Base-by-base conservation (phyloP, 2,113 vertebrate genomes). In the Channa argus region DNA sequence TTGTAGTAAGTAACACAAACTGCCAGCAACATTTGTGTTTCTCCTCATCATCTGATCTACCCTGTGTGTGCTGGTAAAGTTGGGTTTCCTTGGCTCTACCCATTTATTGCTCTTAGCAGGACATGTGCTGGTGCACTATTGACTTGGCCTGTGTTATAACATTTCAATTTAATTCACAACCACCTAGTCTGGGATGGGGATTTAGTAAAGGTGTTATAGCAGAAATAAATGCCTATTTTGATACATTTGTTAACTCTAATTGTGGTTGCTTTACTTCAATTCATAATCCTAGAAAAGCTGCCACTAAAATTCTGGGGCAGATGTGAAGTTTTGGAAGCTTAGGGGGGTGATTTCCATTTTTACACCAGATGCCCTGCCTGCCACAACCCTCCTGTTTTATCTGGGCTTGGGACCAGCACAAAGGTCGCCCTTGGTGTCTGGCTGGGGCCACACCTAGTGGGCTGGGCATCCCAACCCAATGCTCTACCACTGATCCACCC, bases 101-200 rank as follows among this genome's bases (percentile, higher is more conserved):
- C 44, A 47, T 78, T 78, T 70, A 74, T 71, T 70, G 58, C 70
- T 77, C 41, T 71, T 81, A 83, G 88, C 89, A 88, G 80, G 66
- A 71, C 77, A 77, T 41, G 56, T 77, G 77, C 74, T 80, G 70
- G 63, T 73, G 71, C 83, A 85, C 63, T 88, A 91, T 88, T 76
- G 89, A 89, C 85, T 77, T 50, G 63, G 79, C 75, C 74, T 55
- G 60, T 54, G 83, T 61, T 80, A 92, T 92, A 86, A 64, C 80
- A 89, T 93, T 89, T 88, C 66, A 37, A 70, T 85, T 87, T 86
- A 89, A 91, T 92, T 82, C 79, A 64, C 74, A 86, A 67, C 63
- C 55, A 14, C 65, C 75, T 45, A 66, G 78, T 92, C 69, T 74
- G 61, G 54, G 61, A 66, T 52, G 71, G 60, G 7, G 54, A 36